Conservation (phyloP, 2,797 vertebrate genomes). For the Amazona finschi region DNA sequence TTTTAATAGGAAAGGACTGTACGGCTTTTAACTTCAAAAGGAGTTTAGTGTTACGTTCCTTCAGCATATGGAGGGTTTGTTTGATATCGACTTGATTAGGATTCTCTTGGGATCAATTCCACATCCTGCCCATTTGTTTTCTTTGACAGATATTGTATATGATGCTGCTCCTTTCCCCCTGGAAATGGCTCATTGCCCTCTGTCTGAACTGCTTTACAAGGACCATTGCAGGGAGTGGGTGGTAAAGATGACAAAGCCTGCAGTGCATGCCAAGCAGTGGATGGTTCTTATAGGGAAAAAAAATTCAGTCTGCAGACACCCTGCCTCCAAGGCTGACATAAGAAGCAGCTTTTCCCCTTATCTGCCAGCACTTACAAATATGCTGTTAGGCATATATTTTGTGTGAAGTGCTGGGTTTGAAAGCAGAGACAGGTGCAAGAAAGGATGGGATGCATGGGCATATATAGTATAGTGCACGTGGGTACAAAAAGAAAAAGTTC, state of each 20-base stretch:
- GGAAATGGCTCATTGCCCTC: slow-evolving; percentile 31
- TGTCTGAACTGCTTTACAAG: slow-evolving; percentile 6
- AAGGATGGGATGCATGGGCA: slow-evolving; percentile 24
- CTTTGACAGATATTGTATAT: background rate
- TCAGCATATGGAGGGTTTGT: background rate
- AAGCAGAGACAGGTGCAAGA: slow-evolving; percentile 57
- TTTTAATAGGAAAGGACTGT: background rate
- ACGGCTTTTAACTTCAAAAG: background rate
- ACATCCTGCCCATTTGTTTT: slow-evolving; percentile 33
- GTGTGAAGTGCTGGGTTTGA: background rate
- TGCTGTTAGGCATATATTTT: slow-evolving; percentile 33
- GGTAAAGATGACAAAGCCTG: background rate
- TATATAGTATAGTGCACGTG: background rate
- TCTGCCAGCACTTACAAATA: background rate
- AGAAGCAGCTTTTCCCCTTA: slow-evolving; percentile 5
- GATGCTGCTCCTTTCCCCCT: background rate
- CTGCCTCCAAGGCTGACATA: background rate
- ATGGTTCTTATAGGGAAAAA: background rate
- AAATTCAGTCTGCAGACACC: background rate
- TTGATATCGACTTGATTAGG: background rate
- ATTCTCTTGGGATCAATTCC: slow-evolving; percentile 14
- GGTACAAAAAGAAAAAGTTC: background rate
- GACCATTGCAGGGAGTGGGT: background rate
- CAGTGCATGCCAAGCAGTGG: background rate
- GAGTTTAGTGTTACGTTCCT: background rate